Base-by-base conservation (phyloP, 2,888 invertebrate species). In the Ennomos fuscantarius region DNA sequence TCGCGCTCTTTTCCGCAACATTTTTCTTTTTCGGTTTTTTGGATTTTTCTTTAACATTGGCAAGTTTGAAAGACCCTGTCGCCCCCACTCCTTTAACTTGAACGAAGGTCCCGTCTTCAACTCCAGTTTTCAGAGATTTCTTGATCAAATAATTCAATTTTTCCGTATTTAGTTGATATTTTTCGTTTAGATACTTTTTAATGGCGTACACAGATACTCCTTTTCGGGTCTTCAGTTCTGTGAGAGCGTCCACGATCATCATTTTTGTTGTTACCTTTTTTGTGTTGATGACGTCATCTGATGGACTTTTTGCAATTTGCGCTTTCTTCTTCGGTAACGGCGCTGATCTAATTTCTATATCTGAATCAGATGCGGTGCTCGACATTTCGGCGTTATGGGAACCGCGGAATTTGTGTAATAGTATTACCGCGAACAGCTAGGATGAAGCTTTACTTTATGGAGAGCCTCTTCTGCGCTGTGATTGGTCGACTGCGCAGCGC, bases 161-260 rank as follows among this genome's bases (percentile, higher is more conserved):
- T 0, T 82, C 80, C 0, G 77, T 76, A 39, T 91, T 78, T 0
- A 86, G 80, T 0, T 74, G 60, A 53, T 79, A 84, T 51, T 78
- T 86, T 12, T 79, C 83, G 1, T 74, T 71, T 6, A 91, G 69
- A 33, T 79, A 82, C 36, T 89, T 90, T 61, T 90, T 91, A 1
- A 91, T 85, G 0, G 91, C 91, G 37, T 88, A 74, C 0, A 89
- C 39, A 0, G 91, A 91, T 0, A 84, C 82, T 0, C 91, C 91
- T 69, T 90, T 91, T 36, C 89, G 69, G 0, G 56, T 73, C 11
- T 84, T 82, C 0, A 89, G 60, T 1, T 82, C 84, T 0, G 36
- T 66, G 0, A 91, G 62, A 0, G 90, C 87, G 48, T 86, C 70
- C 1, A 73, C 66, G 0, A 91, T 74, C 91, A 91, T 91, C 0